Evolutionary conservation across 1,140 invertebrate species (phyloP), one percentile per base, ranked within the genome.

Genomic region (Lanistes nyassanus): DNA sequence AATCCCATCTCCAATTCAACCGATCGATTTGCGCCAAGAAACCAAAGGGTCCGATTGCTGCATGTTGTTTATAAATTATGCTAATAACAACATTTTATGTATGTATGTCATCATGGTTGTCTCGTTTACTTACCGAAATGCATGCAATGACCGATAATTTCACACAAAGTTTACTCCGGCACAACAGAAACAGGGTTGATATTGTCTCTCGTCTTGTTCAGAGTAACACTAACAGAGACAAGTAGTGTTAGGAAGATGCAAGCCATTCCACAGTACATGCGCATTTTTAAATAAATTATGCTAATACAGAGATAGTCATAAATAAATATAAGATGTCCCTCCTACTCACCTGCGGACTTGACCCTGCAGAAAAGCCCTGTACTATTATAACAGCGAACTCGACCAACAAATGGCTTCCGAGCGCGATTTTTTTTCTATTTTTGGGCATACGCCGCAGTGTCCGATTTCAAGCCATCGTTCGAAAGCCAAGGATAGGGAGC

Each of bases 271-370:
- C 34, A 58, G 76, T 60, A 66, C 77, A 79, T 74, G 75, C 66
- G 74, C 47, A 78, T 74, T 74, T 78, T 76, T 84, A 82, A 47
- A 84, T 85, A 86, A 85, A 86, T 86, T 84, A 86, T 86, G 83
- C 78, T 86, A 84, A 86, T 86, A 74, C 70, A 64, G 55, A 68
- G 69, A 76, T 79, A 79, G 67, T 79, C 79, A 82, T 85, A 83
- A 76, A 80, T 85, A 85, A 81, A 82, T 83, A 83, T 82, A 81
- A 80, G 77, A 81, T 77, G 76, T 79, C 73, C 77, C 77, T 74
- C 77, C 76, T 80, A 77, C 75, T 75, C 76, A 67, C 69, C 66
- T 72, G 69, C 70, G 55, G 29, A 37, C 70, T 60, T 62, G 34
- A 56, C 55, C 70, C 55, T 29, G 39, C 19, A n/a, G n/a, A 60